Percentiles rank a stretch among this genome's conserved stretches.
phyloP scores from a whole-genome alignment of 2,888 invertebrate species.

The Hanleya hanleyi region DNA sequence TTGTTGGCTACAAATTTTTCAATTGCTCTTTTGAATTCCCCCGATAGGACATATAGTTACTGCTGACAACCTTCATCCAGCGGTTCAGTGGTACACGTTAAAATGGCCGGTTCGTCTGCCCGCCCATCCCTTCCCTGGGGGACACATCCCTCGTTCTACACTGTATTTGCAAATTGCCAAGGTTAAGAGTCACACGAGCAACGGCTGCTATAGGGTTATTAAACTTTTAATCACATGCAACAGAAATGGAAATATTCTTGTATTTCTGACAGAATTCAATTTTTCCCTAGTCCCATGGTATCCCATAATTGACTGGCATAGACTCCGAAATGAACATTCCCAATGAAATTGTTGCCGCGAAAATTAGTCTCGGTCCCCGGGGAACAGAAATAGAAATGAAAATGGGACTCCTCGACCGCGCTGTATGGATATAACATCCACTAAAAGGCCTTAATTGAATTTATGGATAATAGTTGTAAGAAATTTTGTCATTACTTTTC shows the following conservation, averaged over 20 bases:
- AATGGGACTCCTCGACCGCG: background rate
- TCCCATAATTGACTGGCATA: conserved; percentile 2
- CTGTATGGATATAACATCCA: background rate
- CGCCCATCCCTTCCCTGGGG: background rate
- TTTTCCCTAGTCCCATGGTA: background rate
- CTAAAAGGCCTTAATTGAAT: conserved; percentile 4
- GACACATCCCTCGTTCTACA: background rate
- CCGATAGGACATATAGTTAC: background rate
- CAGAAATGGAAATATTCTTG: conserved; percentile 3
- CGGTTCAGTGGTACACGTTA: no score
- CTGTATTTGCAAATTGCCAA: background rate
- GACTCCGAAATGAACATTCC: conserved; percentile 6
- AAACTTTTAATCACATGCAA: conserved; percentile 11
- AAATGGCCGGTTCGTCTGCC: background rate
- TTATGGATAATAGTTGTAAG: conserved; percentile 7
- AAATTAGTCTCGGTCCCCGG: background rate
- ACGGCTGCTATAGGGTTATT: background rate
- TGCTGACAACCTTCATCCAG: background rate
- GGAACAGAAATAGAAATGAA: conserved; percentile 1
- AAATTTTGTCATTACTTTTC: background rate
- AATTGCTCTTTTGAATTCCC: conserved; percentile 4
- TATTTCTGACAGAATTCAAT: conserved; percentile 11
- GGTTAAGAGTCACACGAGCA: conserved; percentile 2
- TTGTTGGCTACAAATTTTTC: conserved; percentile 10
- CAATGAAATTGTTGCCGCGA: conserved; percentile 5